Evolutionary conservation across 2,113 vertebrate species (phyloP), one percentile per base, ranked within the genome.

Genomic region (Laticauda laticaudata): DNA sequence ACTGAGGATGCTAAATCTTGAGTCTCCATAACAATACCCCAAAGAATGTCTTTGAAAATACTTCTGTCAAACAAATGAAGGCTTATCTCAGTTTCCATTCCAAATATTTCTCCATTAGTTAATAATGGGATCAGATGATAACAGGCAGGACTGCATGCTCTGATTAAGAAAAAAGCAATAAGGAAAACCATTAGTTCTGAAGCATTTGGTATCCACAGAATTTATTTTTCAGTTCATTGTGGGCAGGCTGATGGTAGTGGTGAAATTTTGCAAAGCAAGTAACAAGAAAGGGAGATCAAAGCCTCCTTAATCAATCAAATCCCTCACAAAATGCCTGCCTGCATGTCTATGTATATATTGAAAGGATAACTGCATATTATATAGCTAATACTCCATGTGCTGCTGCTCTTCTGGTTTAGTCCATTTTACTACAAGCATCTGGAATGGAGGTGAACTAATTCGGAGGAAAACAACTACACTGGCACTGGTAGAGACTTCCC

Each of bases 11-110:
- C 98, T 96, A 99, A 95, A 94, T 99, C 98, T 95, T 97, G 95
- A 0, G 93, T 92, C 91, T 99, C 98, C 95, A 98, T 96, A 64
- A 94, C 96, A 20, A 99, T 85, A 88, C 55, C 39, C 0, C 59
- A 10, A 34, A 99, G 92, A 21, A 54, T n/a, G 15, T 98, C 96
- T 93, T 97, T 90, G 0, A 34, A 93, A 3, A 93, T 93, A 0
- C 92, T 95, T 4, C 91, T 26, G 89, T 99, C 98, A 86, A 99
- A 94, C 15, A 99, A 97, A 94, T 98, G 98, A 55, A 99, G 97
- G 95, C 97, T 98, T 92, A 99, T 95, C 29, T 96, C 93, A 1
- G 97, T 96, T 9, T 93, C 24, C 15, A 92, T 81, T 2, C 98
- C 98, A 96, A 99, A 98, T 1, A 98, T 95, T 48, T 98, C 98